Evolutionary conservation across 2,797 vertebrate genomes (phyloP), one percentile per base, ranked within the genome.

Genomic region (Clarias laeviceps): DNA sequence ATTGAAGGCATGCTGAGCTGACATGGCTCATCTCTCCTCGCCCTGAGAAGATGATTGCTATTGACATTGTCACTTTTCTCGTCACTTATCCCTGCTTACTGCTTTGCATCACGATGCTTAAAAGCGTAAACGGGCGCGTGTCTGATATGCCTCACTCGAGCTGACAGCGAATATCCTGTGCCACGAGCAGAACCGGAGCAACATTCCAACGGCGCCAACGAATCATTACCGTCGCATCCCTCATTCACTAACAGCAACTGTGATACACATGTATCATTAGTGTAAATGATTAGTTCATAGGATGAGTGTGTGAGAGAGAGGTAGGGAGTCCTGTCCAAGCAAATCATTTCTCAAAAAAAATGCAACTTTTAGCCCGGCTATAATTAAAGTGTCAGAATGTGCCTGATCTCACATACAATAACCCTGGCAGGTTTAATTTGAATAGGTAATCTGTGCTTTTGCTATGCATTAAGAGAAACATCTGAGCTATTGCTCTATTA

Each of bases 341-440:
- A 95, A 96, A 96, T 95, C 95, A 82, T 69, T 91, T 90, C 77
- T 88, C 27, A 69, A 89, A 94, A 95, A 95, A 94, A 96, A 93
- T 93, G 93, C 94, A 96, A 94, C 94, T 96, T 88, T 81, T 96
- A 94, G 96, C 96, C 93, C 93, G 94, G 91, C 93, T 94, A 92
- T 96, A 96, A 97, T 97, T 97, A 97, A 96, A 95, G 93, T 96
- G 96, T 97, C 96, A 96, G 92, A 92, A 83, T 85, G 78, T 72
- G 84, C 65, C 94, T 94, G 91, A 93, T 90, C 93, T 95, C 91
- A 89, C 95, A 95, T 90, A 93, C 94, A 96, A 94, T 94, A 94
- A 94, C 93, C 90, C 92, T 93, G 92, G 90, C 86, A 93, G 92
- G 94, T 95, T 95, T 93, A 94, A 92, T 92, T 93, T 90, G 87